Conservation (phyloP, 1,140 invertebrate genomes). For the Luehdorfia chinensis region DNA sequence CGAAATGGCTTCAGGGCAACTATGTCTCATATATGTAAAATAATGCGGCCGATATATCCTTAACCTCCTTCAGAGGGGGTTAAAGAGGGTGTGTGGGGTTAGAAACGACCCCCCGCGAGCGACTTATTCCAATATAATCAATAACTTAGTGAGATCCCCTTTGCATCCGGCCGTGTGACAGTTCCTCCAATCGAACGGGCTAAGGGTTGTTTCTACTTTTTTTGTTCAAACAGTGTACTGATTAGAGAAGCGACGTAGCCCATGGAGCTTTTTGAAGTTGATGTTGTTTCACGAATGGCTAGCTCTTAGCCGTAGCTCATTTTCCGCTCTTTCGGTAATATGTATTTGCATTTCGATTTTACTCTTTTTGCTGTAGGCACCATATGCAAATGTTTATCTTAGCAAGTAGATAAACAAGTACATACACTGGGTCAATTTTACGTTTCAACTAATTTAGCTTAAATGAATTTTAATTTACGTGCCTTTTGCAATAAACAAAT, state of each 20-base stretch:
- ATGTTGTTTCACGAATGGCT: slow-evolving; percentile 55
- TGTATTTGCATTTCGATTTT: slow-evolving; percentile 35
- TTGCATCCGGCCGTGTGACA: slow-evolving; percentile 73
- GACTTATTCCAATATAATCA: slow-evolving; percentile 77
- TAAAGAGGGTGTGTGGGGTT: slow-evolving; percentile 37
- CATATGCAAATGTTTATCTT: slow-evolving; percentile 15
- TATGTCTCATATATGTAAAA: slow-evolving; percentile 75
- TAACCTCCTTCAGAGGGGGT: slow-evolving; percentile 36
- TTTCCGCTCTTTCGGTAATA: slow-evolving; percentile 36
- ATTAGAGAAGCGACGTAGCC: slow-evolving; percentile 57
- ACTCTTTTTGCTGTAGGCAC: slow-evolving; percentile 24
- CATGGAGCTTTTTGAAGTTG: slow-evolving; percentile 62
- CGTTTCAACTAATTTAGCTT: no score
- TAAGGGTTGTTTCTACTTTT: slow-evolving; percentile 62
- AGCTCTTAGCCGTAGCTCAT: slow-evolving; percentile 42
- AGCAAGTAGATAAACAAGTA: no score
- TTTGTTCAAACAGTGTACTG: slow-evolving; percentile 67
- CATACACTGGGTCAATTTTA: no score
- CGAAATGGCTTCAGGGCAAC: slow-evolving; percentile 58
- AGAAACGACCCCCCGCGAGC: slow-evolving; percentile 35
- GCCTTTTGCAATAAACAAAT: no score
- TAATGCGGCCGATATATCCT: slow-evolving; percentile 71
- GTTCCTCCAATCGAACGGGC: slow-evolving; percentile 63
- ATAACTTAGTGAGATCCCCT: slow-evolving; percentile 76
- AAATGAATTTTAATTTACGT: no score